A percentile compares a stretch with the other conserved stretches of the same genome.
phyloP scores from a whole-genome alignment of 1,140 invertebrate species.

The Mycetomoellerius zeteki region DNA sequence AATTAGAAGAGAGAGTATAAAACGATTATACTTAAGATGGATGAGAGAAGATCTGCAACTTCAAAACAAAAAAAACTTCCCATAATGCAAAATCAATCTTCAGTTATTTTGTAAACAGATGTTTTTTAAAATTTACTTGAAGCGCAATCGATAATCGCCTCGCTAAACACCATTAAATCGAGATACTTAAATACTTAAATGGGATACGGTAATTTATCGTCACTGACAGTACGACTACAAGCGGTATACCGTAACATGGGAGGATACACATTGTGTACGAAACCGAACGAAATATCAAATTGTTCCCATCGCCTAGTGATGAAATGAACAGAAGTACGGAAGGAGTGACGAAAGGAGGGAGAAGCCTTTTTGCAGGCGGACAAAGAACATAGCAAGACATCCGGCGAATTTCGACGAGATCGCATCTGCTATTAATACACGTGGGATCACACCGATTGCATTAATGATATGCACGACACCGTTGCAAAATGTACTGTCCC shows the following conservation, averaged over 20 bases:
- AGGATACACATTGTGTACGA: constrained; percentile 70
- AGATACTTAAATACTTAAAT: not conserved
- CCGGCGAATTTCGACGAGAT: constrained; percentile 85
- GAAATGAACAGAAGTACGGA: constrained; percentile 78
- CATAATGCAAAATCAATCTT: not conserved
- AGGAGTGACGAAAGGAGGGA: constrained; percentile 15
- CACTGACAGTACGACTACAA: constrained; percentile 64
- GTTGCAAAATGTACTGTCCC: constrained; percentile 64
- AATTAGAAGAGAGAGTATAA: not conserved
- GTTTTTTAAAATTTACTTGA: not conserved
- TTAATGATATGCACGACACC: constrained; percentile 42
- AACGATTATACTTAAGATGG: not conserved
- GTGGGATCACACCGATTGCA: constrained; percentile 54
- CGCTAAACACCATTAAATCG: not conserved
- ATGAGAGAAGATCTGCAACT: not conserved
- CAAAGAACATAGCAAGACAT: constrained; percentile 85
- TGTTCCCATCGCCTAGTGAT: constrained; percentile 84
- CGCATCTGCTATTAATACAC: constrained; percentile 80
- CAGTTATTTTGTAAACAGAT: not conserved
- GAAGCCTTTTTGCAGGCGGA: constrained; percentile 78
- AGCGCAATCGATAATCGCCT: constrained; percentile 24
- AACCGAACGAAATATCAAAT: constrained; percentile 83
- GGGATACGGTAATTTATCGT: constrained; percentile 59
- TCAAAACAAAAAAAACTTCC: not conserved
- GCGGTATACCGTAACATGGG: constrained; percentile 48